Evolutionary conservation across 2,113 vertebrate species (phyloP).

Genomic region (Alethe diademata): DNA sequence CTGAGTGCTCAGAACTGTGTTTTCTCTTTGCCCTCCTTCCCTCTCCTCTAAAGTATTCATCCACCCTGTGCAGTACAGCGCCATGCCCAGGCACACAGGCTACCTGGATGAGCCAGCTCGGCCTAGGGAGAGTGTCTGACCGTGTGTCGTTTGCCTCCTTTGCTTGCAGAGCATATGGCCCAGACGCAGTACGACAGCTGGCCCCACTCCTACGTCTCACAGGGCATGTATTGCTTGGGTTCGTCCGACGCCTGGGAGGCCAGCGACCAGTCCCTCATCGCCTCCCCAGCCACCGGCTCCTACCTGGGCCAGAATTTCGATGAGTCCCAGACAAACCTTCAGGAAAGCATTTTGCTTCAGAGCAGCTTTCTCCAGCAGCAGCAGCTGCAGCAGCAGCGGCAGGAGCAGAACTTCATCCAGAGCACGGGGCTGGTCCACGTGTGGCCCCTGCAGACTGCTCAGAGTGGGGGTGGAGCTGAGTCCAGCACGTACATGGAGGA

Average conservation of each 20-base stretch:
- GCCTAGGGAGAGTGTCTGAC: not conserved
- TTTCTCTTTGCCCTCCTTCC: not conserved
- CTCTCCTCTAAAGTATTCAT: not conserved
- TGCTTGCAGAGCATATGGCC: conserved; percentile 78
- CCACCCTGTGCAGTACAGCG: not conserved
- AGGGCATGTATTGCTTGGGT: conserved; percentile 97
- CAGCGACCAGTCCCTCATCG: conserved; percentile 89
- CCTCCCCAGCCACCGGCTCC: conserved; percentile 88
- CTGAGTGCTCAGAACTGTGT: not conserved
- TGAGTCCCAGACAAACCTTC: conserved; percentile 78
- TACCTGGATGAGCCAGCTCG: not conserved
- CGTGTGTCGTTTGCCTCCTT: not conserved
- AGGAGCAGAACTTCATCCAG: conserved; percentile 73
- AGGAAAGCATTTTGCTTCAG: conserved; percentile 70
- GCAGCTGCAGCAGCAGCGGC: conserved; percentile 67
- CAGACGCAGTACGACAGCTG: conserved; percentile 95
- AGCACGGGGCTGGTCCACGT: conserved; percentile 84
- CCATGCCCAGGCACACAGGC: not conserved
- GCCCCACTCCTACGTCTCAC: conserved; percentile 96
- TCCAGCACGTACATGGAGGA: conserved; percentile 79
- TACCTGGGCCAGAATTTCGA: conserved; percentile 79
- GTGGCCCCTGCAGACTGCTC: conserved; percentile 83
- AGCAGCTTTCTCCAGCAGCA: conserved; percentile 71
- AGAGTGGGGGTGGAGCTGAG: conserved; percentile 60
- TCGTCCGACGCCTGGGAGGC: conserved; percentile 97